A percentile compares a stretch with the other conserved stretches of the same genome.
Conservation (phyloP, 2,888 invertebrate genomes). For the Stenodema calcarata region DNA sequence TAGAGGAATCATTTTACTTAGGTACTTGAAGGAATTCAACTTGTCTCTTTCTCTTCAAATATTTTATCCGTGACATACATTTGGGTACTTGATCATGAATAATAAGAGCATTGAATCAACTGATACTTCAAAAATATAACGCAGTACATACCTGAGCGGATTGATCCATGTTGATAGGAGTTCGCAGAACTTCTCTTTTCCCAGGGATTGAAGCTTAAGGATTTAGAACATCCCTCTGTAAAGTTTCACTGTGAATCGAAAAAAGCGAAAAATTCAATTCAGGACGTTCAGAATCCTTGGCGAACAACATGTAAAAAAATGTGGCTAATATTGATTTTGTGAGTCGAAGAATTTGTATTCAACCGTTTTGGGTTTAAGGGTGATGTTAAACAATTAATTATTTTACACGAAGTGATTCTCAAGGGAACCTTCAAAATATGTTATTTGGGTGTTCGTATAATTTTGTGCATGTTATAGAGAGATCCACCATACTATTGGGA, state of each 20-base stretch:
- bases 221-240: conserved; percentile 21
- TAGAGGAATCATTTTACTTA: not conserved
- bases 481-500: too few species aligned
- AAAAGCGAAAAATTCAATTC: not conserved
- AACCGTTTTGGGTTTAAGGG: too few species aligned
- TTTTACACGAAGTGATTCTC: too few species aligned
- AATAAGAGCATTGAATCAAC: not conserved
- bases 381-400: not conserved
- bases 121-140: not conserved
- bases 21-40: too few species aligned
- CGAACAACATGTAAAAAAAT: not conserved
- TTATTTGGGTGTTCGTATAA: too few species aligned
- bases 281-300: not conserved
- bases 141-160: conserved; percentile 32
- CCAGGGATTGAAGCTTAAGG: not conserved
- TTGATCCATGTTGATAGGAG: not conserved
- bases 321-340: not conserved
- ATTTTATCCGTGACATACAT: too few species aligned
- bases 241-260: conserved; percentile 13
- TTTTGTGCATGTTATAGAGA: too few species aligned
- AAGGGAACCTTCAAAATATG: too few species aligned
- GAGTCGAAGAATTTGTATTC: not conserved
- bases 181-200: not conserved
- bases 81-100: too few species aligned
- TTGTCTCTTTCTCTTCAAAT: too few species aligned